A percentile compares a stretch with the other conserved stretches of the same genome.
Conservation (phyloP, 2,888 invertebrate genomes). For the Agriotes lineatus region DNA sequence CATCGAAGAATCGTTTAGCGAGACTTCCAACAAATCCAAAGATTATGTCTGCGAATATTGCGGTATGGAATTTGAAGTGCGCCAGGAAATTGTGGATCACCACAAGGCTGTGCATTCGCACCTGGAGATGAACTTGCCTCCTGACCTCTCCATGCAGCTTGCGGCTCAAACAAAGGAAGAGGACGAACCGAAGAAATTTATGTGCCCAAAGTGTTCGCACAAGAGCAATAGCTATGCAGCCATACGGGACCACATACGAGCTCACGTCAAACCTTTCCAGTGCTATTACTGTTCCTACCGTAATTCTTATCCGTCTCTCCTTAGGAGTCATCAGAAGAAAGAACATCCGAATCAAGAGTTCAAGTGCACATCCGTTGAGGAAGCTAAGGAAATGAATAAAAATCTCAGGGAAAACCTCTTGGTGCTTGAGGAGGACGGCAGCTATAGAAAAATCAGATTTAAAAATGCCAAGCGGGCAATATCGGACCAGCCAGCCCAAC, state of each 20-base stretch:
- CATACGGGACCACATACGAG: slow-evolving; percentile 64
- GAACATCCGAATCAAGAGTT: slow-evolving; percentile 58
- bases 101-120: slow-evolving; percentile 63
- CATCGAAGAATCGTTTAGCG: not conserved
- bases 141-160: not conserved
- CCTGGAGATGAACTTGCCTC: slow-evolving; percentile 49
- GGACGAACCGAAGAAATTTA: slow-evolving; percentile 53
- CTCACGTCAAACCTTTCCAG: slow-evolving; percentile 64
- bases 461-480: not conserved
- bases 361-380: slow-evolving; percentile 51
- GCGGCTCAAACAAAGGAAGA: not conserved
- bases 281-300: slow-evolving; percentile 64
- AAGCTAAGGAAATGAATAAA: slow-evolving; percentile 22
- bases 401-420: slow-evolving; percentile 33
- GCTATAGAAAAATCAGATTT: slow-evolving; percentile 7
- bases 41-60: slow-evolving; percentile 30
- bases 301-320: slow-evolving; percentile 56
- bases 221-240: slow-evolving; percentile 53
- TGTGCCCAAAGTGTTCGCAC: slow-evolving; percentile 65
- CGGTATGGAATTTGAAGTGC: slow-evolving; percentile 54
- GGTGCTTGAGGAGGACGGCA: slow-evolving; percentile 24
- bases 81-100: slow-evolving; percentile 60
- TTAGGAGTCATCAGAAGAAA: slow-evolving; percentile 56
- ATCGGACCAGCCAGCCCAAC: not conserved
- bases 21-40: not conserved